phyloP scores from a whole-genome alignment of 2,888 invertebrate genomes.

The Perizoma flavofasciatum region DNA sequence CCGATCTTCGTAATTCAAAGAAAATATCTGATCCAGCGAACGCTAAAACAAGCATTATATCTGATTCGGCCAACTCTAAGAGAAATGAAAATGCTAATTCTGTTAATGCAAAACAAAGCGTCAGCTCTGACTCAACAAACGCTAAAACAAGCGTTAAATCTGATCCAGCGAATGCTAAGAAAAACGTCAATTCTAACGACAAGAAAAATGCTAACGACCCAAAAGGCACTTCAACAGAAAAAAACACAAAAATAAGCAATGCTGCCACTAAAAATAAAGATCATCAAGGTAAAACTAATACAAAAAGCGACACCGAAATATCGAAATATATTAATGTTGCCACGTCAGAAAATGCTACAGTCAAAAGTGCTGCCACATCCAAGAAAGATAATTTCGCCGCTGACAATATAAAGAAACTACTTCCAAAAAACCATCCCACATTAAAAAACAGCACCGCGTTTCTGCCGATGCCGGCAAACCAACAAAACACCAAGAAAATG shows the following conservation, averaged over 20 bases:
- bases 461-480: neutral
- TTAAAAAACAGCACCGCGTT: neutral
- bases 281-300: neutral
- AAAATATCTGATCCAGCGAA: neutral
- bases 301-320: constrained; percentile 1
- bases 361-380: neutral
- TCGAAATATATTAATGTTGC: neutral
- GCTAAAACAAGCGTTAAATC: neutral
- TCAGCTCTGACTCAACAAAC: neutral
- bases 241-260: neutral
- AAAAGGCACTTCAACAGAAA: neutral
- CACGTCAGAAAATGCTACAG: neutral
- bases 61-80: neutral
- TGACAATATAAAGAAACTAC: neutral
- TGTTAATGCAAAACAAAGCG: constrained; percentile 3
- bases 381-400: neutral
- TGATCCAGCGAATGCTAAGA: neutral
- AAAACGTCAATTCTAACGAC: neutral
- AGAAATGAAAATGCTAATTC: constrained; percentile 1
- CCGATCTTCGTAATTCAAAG: neutral
- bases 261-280: constrained; percentile 17
- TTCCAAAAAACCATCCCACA: constrained; percentile 4
- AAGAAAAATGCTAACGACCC: neutral
- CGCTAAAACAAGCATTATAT: neutral
- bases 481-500: constrained; percentile 6